These are phyloP conservation scores for Cheilosia variabilis DNA, from an alignment of 2,888 invertebrate species.

Conservation along the genomic window DNA sequence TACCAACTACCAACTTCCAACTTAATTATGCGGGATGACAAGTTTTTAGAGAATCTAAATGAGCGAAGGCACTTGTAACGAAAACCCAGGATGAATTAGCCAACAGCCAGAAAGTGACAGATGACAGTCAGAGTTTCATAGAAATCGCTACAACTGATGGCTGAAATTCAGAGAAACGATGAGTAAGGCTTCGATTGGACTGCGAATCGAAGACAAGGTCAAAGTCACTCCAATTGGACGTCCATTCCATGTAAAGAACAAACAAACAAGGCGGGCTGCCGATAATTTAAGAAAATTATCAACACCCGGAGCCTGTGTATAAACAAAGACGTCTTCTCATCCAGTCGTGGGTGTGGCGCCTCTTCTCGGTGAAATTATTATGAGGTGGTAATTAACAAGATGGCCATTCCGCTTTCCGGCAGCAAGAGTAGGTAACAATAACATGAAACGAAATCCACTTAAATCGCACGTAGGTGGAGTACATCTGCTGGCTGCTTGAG, in stretches of 20 bases:
- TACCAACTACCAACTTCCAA: background rate
- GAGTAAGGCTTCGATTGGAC: slow-evolving; percentile 37
- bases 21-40: background rate
- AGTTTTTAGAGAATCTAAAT: background rate
- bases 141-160: slow-evolving; percentile 11
- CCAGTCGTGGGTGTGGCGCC: slow-evolving; percentile 44
- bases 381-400: slow-evolving; percentile 33
- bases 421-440: slow-evolving; percentile 1
- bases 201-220: slow-evolving; percentile 47
- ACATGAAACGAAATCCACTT: slow-evolving; percentile 11
- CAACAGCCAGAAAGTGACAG: background rate
- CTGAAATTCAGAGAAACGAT: slow-evolving; percentile 31
- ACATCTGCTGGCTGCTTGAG: slow-evolving; percentile 8
- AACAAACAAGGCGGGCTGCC: background rate
- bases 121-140: slow-evolving; percentile 10
- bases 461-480: slow-evolving; percentile 19
- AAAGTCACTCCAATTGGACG: background rate
- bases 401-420: slow-evolving; percentile 15
- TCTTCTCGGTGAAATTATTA: background rate
- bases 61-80: slow-evolving; percentile 28
- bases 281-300: slow-evolving; percentile 16
- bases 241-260: slow-evolving; percentile 6
- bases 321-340: slow-evolving; percentile 1
- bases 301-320: background rate
- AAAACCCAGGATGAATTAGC: slow-evolving; percentile 3